Conservation (phyloP, 2,888 invertebrate genomes). For the Linnaemya vulpina region DNA sequence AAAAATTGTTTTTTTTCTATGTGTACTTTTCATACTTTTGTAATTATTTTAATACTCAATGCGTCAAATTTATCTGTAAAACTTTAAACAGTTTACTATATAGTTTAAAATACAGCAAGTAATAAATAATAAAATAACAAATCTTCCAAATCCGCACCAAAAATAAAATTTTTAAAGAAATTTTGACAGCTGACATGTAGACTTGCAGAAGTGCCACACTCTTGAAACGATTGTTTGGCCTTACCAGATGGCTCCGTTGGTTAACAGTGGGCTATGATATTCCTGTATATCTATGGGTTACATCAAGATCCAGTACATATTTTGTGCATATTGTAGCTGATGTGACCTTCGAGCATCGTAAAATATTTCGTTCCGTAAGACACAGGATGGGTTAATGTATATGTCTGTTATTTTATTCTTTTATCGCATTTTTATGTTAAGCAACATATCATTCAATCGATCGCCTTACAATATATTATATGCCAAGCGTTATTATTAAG, state of each 20-base stretch:
- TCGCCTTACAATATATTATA: too few species aligned
- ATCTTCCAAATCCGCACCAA: constrained; percentile 42
- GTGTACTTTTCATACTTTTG: not conserved
- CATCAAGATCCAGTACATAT: too few species aligned
- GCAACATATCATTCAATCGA: too few species aligned
- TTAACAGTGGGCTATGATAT: not conserved
- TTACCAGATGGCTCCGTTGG: not conserved
- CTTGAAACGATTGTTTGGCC: too few species aligned
- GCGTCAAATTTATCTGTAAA: not conserved
- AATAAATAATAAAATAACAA: constrained; percentile 57
- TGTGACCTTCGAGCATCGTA: too few species aligned
- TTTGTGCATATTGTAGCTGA: too few species aligned
- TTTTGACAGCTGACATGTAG: constrained; percentile 56
- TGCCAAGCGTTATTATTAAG: too few species aligned
- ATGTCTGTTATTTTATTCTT: too few species aligned
- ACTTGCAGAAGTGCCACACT: constrained; percentile 19
- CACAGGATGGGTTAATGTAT: too few species aligned
- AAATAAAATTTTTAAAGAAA: constrained; percentile 45
- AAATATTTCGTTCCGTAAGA: too few species aligned
- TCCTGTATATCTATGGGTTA: too few species aligned
- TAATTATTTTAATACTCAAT: not conserved
- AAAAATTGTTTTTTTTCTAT: not conserved
- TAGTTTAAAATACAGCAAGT: constrained; percentile 30
- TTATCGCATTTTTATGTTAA: too few species aligned
- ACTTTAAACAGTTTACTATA: not conserved